Base-by-base conservation (phyloP, 2,113 vertebrate genomes). In the Seriola dumerili region DNA sequence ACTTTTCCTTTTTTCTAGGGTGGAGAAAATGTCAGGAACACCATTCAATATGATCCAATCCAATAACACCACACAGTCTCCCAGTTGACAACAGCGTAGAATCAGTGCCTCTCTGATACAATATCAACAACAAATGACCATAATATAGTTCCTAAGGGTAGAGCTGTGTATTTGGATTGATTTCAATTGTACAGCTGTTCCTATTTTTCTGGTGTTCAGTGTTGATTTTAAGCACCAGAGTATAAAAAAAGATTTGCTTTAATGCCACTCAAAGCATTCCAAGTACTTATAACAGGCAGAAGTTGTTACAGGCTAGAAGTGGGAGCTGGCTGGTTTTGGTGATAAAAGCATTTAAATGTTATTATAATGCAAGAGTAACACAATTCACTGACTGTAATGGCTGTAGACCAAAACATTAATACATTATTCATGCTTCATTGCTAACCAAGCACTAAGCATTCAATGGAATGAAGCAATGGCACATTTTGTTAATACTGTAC, bases 391-490 rank as follows among this genome's bases (percentile, higher is more conserved):
- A 73, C 36, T 89, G 29, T 59, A 52, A 38, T 50, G 67, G 64
- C 34, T 66, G 42, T 32, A 58, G 50, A 85, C 68, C 66, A 72
- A 81, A 79, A 76, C 68, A 79, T 74, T 21, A 67, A 81, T 87
- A 46, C 16, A 88, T 91, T 81, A 90, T 90, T 81, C 54, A 85
- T 42, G n/a, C 42, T 80, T 80, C 54, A 84, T 70, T 84, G 68
- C 82, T 81, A 86, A 72, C 73, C 70, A 76, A 85, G 17, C 65
- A 64, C 76, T 59, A 58, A 52, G 75, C 65, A 65, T 36, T 73
- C 72, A 81, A 71, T 5, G 75, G 67, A 85, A 76, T 54, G n/a
- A 72, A 79, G 66, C 40, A 71, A 34, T 57, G 57, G 32, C 46
- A 79, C 65, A 67, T 77, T 81, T 50, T 59, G 78, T 68, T 68